Evolutionary conservation across 2,888 invertebrate genomes (phyloP).

Genomic region (Rhimphoctona megacephalus): DNA sequence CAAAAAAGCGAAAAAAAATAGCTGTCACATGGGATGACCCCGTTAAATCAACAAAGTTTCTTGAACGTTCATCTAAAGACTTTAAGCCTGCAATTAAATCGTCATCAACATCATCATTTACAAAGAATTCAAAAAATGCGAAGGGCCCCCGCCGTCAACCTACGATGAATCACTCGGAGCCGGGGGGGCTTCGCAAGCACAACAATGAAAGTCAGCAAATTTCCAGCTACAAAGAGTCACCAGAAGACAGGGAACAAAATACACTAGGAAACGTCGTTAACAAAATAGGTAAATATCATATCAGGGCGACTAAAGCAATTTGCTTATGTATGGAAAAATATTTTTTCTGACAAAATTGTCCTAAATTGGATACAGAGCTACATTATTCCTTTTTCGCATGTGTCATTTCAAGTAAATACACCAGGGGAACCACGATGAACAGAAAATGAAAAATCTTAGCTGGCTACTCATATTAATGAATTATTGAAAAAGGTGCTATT

Average conservation of each 20-base stretch:
- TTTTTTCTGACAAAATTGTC: slow-evolving; percentile 42
- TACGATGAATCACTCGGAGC: not conserved
- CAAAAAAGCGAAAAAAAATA: too few relatives aligned
- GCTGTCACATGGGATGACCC: too few relatives aligned
- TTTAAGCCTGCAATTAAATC: slow-evolving; percentile 2
- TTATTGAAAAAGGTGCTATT: not conserved
- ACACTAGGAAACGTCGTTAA: not conserved
- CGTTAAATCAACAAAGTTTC: slow-evolving; percentile 53
- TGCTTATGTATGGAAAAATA: slow-evolving; percentile 22
- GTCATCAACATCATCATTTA: not conserved
- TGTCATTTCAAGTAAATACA: not conserved
- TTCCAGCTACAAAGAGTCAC: not conserved
- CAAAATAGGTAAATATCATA: slow-evolving; percentile 42
- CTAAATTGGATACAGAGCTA: slow-evolving; percentile 45
- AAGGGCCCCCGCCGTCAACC: slow-evolving; percentile 3
- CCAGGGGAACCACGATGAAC: slow-evolving; percentile 40
- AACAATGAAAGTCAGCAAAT: not conserved
- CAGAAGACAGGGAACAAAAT: not conserved
- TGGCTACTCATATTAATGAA: not conserved
- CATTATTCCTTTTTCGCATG: slow-evolving; percentile 32
- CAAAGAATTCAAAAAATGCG: slow-evolving; percentile 1
- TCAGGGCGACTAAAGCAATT: slow-evolving; percentile 47
- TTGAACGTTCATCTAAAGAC: slow-evolving; percentile 59
- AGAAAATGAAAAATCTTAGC: not conserved
- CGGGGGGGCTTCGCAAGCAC: slow-evolving; percentile 5